phyloP scores from a whole-genome alignment of 2,113 vertebrate species.

The Aptenodytes patagonicus region DNA sequence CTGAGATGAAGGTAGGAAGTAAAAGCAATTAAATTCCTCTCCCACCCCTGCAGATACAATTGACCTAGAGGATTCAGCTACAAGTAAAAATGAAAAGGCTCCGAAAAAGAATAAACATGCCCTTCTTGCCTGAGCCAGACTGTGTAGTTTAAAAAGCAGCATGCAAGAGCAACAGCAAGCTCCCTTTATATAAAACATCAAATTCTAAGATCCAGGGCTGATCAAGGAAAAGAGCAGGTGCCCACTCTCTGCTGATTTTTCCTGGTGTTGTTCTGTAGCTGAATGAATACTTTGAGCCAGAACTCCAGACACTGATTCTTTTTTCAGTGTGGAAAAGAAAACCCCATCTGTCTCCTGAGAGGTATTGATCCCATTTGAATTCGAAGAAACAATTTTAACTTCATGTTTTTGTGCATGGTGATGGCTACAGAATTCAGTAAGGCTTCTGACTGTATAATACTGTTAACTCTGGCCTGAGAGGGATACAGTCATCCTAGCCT shows the following conservation, averaged over 20 bases:
- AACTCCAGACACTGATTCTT: conserved; percentile 32
- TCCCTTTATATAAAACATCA: neutral
- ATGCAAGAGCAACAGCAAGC: neutral
- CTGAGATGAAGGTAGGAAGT: conserved; percentile 69
- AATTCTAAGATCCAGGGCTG: conserved; percentile 9
- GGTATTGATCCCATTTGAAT: conserved; percentile 60
- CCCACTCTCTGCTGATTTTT: neutral
- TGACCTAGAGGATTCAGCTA: conserved; percentile 66
- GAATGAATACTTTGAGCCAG: conserved; percentile 27
- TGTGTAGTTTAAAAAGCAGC: neutral
- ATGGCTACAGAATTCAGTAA: neutral
- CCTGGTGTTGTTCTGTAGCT: neutral
- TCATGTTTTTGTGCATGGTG: conserved; percentile 30
- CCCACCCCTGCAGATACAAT: conserved; percentile 66
- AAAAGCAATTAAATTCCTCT: conserved; percentile 70
- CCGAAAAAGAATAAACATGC: conserved; percentile 29
- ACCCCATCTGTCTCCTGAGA: conserved; percentile 42
- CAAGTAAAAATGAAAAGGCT: conserved; percentile 51
- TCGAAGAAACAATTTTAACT: conserved; percentile 51
- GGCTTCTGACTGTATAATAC: neutral
- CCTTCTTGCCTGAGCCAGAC: neutral
- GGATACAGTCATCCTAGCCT: conserved; percentile 3
- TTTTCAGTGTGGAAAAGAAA: conserved; percentile 44
- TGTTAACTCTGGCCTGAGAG: conserved; percentile 1
- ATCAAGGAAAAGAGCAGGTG: conserved; percentile 23